Base-by-base conservation (phyloP, 2,888 invertebrate genomes). In the Pegoplata infirma region DNA sequence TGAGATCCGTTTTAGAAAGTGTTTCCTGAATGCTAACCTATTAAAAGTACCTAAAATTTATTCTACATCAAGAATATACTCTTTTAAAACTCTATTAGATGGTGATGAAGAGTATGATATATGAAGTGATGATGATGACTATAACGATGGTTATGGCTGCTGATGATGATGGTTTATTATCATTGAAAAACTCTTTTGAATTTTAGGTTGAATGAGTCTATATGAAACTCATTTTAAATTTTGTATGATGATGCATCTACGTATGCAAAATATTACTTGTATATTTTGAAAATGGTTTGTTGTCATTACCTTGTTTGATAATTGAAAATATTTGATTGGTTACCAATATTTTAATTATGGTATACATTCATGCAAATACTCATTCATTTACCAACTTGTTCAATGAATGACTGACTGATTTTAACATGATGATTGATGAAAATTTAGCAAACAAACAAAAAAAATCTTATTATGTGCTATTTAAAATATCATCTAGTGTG, bases 291-390 rank as follows among this genome's bases (percentile, higher is more conserved):
- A 76, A 58, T 51, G 55, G 53, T 66, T 59, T 49, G 75, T 64
- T 80, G 76, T 76, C 80, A 73, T 76, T 76, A 76, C 59, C 80
- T 73, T 76, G 68, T 80, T 76, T 76, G 80, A 68, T 79, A 79
- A 79, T 79, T 79, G 79, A 75, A 79, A 75, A 75, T 75, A 79
- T 80, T 74, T 76, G 80, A 81, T 81, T 81, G 81, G 81, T 81
- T 80, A 78, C 68, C 81, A 81, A 81, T 81, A 80, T 80, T 81
- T 81, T 81, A 81, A 81, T 81, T 81, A 81, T 74, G 80, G 55
- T 49, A 53, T 72, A 61, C 72, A n/a, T n/a, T n/a, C n/a, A 74
- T 69, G 25, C 32, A 67, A 71, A 56, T 63, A 67, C 23, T 49
- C 5, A 32, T 23, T 44, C 53, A 64, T 47, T n/a, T n/a, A n/a